Percentiles rank a stretch among this genome's conserved stretches.
These are phyloP conservation scores for Trematocara variabile DNA, from an alignment of 2,113 vertebrate genomes.

Conservation along the genomic window DNA sequence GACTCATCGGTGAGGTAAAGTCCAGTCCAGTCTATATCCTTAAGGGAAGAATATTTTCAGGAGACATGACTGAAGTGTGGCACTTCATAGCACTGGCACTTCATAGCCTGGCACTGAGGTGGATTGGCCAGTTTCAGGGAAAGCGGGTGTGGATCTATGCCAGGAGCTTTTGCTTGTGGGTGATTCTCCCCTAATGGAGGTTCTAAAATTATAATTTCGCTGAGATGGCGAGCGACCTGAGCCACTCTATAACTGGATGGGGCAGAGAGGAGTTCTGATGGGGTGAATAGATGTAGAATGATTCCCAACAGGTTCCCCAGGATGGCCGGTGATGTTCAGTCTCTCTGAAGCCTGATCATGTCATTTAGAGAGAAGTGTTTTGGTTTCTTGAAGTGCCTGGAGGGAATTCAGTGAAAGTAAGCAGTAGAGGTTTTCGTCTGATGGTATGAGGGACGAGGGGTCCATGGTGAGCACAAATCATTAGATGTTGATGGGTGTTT, in stretches of 20 bases:
- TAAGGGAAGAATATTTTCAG: background rate
- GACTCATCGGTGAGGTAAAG: background rate
- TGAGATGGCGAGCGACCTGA: background rate
- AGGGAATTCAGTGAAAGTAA: background rate
- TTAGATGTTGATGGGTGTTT: background rate
- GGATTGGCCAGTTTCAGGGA: background rate
- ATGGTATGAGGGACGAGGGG: background rate
- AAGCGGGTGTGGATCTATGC: background rate
- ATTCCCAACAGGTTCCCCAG: background rate
- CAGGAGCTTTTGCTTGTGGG: background rate
- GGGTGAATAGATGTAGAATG: background rate
- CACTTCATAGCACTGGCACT: too few species aligned
- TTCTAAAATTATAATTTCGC: background rate
- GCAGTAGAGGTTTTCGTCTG: background rate
- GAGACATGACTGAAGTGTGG: background rate
- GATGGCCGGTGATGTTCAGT: background rate
- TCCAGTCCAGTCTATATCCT: background rate
- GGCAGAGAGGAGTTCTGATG: background rate
- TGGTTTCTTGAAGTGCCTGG: background rate
- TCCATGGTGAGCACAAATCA: background rate
- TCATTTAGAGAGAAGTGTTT: background rate
- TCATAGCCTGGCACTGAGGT: background rate
- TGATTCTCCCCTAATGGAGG: background rate
- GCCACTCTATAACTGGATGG: background rate
- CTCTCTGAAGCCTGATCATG: background rate